phyloP scores from a whole-genome alignment of 2,113 vertebrate genomes.

The Platysternon megacephalum region DNA sequence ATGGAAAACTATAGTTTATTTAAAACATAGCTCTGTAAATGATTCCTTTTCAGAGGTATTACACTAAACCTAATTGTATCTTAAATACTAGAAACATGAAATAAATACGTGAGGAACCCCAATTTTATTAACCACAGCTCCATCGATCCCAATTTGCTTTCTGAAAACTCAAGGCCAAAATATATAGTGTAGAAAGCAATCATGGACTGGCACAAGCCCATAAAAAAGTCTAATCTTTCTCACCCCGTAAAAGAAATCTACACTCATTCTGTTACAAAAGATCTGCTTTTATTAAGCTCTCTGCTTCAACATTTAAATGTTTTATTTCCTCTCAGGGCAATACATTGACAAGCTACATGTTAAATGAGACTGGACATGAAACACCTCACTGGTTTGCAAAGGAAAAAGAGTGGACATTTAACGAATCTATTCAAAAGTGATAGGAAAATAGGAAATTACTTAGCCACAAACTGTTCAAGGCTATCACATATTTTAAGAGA shows the following conservation, averaged over 20 bases:
- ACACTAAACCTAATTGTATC: background rate
- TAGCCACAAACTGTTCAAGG: background rate
- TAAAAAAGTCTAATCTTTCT: background rate
- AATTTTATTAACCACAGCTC: background rate
- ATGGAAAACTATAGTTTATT: background rate
- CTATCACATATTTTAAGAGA: background rate
- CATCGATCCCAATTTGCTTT: constrained; percentile 2
- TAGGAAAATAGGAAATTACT: background rate
- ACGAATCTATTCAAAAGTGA: background rate
- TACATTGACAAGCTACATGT: background rate
- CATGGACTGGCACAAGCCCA: background rate
- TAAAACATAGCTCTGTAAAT: background rate
- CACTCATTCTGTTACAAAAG: constrained; percentile 14
- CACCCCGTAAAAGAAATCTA: constrained; percentile 32
- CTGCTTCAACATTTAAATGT: constrained; percentile 19
- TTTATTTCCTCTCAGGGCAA: constrained; percentile 39
- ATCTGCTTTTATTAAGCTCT: constrained; percentile 24
- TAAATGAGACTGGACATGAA: constrained; percentile 10
- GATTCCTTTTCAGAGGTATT: background rate
- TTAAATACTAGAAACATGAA: background rate
- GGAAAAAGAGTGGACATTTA: background rate
- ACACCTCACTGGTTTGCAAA: background rate
- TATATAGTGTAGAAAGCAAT: constrained; percentile 27
- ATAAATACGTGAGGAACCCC: constrained; percentile 6
- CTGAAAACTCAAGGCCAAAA: constrained; percentile 27